Evolutionary conservation across 2,113 vertebrate genomes (phyloP).

Genomic region (Opisthocomus hoazin): DNA sequence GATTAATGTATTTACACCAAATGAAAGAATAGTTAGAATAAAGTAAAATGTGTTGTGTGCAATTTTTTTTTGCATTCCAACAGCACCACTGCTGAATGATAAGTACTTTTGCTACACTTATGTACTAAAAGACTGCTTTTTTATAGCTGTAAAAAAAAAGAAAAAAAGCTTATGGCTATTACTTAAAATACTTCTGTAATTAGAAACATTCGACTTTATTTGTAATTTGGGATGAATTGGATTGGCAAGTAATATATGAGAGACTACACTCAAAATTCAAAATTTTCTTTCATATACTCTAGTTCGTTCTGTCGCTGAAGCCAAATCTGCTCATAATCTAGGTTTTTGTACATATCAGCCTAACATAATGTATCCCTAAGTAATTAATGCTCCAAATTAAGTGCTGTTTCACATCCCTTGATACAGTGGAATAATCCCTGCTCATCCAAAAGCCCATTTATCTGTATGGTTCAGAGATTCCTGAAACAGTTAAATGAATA

Average conservation of each 20-base stretch:
- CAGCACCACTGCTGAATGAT: neutral
- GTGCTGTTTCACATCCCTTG: neutral
- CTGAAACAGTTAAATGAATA: neutral
- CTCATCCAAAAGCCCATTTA: neutral
- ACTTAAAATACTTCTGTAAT: neutral
- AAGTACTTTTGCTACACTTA: neutral
- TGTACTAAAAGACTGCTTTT: neutral
- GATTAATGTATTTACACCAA: neutral
- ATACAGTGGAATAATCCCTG: neutral
- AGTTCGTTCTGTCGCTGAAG: rapidly evolving
- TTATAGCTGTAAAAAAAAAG: neutral
- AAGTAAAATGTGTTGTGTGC: neutral
- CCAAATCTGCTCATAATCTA: neutral
- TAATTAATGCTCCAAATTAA: neutral
- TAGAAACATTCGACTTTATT: neutral
- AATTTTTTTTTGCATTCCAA: neutral
- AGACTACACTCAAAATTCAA: neutral
- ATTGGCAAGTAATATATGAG: neutral
- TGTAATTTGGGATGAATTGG: neutral
- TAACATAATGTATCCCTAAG: neutral
- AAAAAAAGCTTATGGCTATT: neutral
- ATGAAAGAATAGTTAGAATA: neutral
- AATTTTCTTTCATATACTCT: neutral
- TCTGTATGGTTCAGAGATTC: neutral
- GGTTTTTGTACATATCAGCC: neutral